phyloP scores from a whole-genome alignment of 35 echinoderm and acorn worm species.

The Acanthaster planci region DNA sequence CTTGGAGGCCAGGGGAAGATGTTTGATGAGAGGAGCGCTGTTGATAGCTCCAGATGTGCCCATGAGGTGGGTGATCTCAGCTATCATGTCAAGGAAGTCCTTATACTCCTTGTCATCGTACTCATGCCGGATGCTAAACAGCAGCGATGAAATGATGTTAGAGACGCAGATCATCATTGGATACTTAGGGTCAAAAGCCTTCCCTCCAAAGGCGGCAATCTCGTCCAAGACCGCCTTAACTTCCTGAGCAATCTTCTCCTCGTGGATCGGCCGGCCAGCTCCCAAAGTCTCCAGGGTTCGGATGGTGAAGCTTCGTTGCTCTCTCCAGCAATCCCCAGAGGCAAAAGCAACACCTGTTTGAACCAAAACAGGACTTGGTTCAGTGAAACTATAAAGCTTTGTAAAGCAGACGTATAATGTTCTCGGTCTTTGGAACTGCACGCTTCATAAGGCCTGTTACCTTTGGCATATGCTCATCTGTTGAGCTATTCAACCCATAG shows the following conservation, averaged over 20 bases:
- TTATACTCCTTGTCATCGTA: slow-evolving; percentile 26
- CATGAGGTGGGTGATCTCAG: slow-evolving; percentile 24
- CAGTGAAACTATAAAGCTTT: no score
- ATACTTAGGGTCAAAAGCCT: neutral
- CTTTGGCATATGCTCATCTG: no score
- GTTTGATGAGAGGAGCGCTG: slow-evolving; percentile 17
- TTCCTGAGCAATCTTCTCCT: neutral
- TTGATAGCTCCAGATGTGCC: slow-evolving; percentile 15
- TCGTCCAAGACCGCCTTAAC: neutral
- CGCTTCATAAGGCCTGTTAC: no score
- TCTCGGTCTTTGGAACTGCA: no score
- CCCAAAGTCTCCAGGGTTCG: neutral
- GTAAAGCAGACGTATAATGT: no score
- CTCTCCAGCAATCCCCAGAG: neutral
- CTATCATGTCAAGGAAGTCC: slow-evolving; percentile 14
- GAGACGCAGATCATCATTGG: slow-evolving; percentile 29
- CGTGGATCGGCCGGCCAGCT: neutral
- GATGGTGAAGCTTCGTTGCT: slow-evolving; percentile 10
- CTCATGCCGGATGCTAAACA: slow-evolving; percentile 34
- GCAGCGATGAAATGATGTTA: slow-evolving; percentile 35
- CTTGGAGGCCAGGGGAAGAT: neutral
- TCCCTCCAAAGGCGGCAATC: neutral
- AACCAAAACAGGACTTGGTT: neutral
- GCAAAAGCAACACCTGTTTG: slow-evolving; percentile 4
- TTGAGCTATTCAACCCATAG: no score